Evolutionary conservation across 2,113 vertebrate species (phyloP), one percentile per base, ranked within the genome.

Genomic region (Pluvialis apricaria): DNA sequence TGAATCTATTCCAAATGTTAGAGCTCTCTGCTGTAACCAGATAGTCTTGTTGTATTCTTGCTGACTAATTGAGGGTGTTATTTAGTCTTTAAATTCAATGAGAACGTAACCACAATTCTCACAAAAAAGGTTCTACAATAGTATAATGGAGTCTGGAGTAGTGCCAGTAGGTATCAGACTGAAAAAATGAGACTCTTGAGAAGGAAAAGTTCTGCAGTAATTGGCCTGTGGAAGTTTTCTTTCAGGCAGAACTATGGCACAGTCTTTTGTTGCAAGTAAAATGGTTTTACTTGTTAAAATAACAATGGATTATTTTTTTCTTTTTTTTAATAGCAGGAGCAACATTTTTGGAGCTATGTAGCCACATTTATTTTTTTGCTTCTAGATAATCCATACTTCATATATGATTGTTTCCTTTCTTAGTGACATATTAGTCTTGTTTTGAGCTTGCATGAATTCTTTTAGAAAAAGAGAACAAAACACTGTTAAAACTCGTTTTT

Each of bases 61-160:
- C 94, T 94, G 88, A 79, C 65, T 89, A 94, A 89, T 76, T 79
- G 86, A 93, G 38, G 44, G 32, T 92, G 55, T 90, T 95, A 66
- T 58, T 90, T 92, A 78, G 80, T 51, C 76, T 86, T 86, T 57
- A 71, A 83, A 88, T 75, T 86, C 47, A 84, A 25, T 84, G 73
- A n/a, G 40, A 61, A 65, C 38, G 31, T 62, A 79, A 69, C 70
- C 83, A 82, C 52, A 49, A 18, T 86, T 86, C 86, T 94, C 72
- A 65, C 52, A 38, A 28, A 57, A 81, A 13, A 75, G 18, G 25
- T 60, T 82, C 25, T 88, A 12, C 20, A 45, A 7, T 40, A 75
- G 32, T 47, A 24, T 57, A 72, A 1, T 69, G 52, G 79, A 52
- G 15, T 76, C 45, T 57, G 69, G 57, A 76, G 42, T 45, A 69